Base-by-base conservation (phyloP, 2,888 invertebrate genomes). In the Aproaerema taeniolella region DNA sequence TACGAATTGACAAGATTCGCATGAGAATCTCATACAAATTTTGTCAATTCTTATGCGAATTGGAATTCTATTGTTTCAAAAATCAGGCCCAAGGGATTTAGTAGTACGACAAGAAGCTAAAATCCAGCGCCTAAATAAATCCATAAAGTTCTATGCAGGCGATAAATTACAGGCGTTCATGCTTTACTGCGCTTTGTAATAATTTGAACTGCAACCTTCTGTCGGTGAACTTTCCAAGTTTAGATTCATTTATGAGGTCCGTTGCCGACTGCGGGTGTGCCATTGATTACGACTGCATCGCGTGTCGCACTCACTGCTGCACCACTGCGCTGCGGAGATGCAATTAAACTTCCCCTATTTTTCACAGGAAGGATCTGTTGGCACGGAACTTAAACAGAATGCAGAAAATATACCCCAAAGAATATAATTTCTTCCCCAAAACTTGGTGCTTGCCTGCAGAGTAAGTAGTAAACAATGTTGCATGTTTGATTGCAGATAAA, bases 391-490 rank as follows among this genome's bases (percentile, higher is more conserved):
- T 97, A 45, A 96, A 95, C 70, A 89, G 96, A 52, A 96, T 97
- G 96, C 88, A 92, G 45, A 93, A 94, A 73, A 83, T 94, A 40
- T 97, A 95, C 73, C 95, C 96, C 0, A 92, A 92, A 55, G 96
- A 97, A 49, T 97, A 96, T 71, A 94, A 93, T 64, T 95, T 97
- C 67, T 97, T 95, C 69, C 97, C 97, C 1, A 95, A 94, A 82
- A 95, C 96, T 6, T 97, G 97, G 96, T 95, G 95, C 72, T 89
- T 97, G 50, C 97, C 97, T 15, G 93, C 95, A 12, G 96, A 96
- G 94, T 94, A 83, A 89, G 91, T 87, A 31, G n/a, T 20, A 26
- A 26, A 9, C n/a, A 20, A 20, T 20, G 20, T 8, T 8, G 20
- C 20, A 20, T 20, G 20, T n/a, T n/a, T n/a, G n/a, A n/a, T n/a